Conservation (phyloP, 2,113 vertebrate genomes). For the Struthidea cinerea region DNA sequence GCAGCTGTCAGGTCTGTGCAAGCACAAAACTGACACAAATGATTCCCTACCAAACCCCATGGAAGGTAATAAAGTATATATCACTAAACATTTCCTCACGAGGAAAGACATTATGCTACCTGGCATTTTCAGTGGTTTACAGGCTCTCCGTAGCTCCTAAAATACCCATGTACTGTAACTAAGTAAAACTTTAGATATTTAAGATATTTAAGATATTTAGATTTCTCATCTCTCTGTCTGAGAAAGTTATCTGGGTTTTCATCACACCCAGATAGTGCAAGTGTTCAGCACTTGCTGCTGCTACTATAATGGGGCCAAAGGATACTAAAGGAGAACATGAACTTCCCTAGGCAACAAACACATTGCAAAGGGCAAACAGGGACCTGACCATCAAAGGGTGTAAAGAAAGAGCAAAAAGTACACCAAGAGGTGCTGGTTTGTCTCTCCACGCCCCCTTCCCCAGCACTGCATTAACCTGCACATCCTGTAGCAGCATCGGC, state of each 20-base stretch:
- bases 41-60: not conserved
- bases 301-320: not conserved
- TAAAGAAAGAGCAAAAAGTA: not conserved
- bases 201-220: too few species aligned
- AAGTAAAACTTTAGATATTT: not conserved
- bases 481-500: not conserved
- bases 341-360: not conserved
- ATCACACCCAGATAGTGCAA: fast-evolving
- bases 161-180: not conserved
- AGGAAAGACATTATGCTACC: not conserved
- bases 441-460: not conserved
- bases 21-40: not conserved
- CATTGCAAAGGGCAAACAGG: not conserved
- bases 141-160: not conserved
- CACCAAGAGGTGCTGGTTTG: not conserved
- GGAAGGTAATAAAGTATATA: not conserved
- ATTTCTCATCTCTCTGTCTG: not conserved
- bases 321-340: not conserved
- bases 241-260: not conserved
- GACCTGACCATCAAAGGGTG: not conserved
- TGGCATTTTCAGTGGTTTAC: not conserved
- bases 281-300: not conserved
- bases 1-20: not conserved
- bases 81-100: fast-evolving
- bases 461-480: not conserved